Evolutionary conservation across 2,888 invertebrate species (phyloP).

Genomic region (Synergus itoensis): DNA sequence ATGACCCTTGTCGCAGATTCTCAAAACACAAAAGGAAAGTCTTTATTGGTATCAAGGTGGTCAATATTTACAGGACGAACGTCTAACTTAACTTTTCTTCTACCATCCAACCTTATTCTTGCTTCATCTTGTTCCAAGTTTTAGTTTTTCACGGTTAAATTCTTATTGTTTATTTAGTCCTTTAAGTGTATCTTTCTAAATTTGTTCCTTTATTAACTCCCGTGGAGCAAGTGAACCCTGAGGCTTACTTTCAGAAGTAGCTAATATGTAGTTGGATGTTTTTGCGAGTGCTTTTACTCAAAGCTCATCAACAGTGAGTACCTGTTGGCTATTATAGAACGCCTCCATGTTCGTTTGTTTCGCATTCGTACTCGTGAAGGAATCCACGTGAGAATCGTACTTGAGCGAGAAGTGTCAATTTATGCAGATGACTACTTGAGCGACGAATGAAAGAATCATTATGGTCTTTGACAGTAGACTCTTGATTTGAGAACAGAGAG

Average conservation of each 20-base stretch:
- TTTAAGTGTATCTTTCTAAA: neutral
- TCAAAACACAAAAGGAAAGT: constrained; percentile 6
- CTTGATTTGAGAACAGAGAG: neutral
- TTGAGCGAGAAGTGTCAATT: constrained; percentile 33
- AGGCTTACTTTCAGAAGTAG: constrained; percentile 9
- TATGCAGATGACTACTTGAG: constrained; percentile 33
- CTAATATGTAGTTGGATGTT: constrained; percentile 3
- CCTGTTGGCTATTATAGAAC: constrained; percentile 32
- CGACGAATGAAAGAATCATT: constrained; percentile 34
- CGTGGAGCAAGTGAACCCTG: neutral
- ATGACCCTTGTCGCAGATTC: neutral
- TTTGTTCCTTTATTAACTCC: neutral
- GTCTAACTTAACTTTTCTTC: neutral
- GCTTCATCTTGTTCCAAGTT: neutral
- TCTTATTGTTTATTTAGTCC: neutral
- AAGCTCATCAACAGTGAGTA: constrained; percentile 21
- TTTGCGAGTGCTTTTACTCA: constrained; percentile 16
- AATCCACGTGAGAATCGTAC: constrained; percentile 24
- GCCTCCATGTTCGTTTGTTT: constrained; percentile 34
- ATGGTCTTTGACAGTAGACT: constrained; percentile 15
- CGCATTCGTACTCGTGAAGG: constrained; percentile 14
- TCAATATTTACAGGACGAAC: constrained; percentile 4
- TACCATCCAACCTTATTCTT: constrained; percentile 1
- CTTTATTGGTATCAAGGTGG: neutral
- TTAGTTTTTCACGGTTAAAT: neutral